A percentile compares a stretch with the other conserved stretches of the same genome.
phyloP scores from a whole-genome alignment of 2,797 vertebrate species.

The Crax fasciolata region DNA sequence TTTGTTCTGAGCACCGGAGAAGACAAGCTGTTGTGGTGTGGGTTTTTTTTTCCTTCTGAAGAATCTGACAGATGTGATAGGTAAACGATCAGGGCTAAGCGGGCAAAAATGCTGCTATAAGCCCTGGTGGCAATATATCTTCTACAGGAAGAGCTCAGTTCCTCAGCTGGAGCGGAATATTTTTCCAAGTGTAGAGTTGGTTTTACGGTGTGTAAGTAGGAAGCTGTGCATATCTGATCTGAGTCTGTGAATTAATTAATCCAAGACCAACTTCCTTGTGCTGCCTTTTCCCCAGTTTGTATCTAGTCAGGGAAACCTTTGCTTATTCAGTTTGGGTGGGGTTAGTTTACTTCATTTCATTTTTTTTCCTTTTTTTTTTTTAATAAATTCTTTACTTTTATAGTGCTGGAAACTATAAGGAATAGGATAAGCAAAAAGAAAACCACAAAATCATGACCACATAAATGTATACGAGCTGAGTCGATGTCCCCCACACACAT shows the following conservation, averaged over 20 bases:
- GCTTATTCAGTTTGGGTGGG: background rate
- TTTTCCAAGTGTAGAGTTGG: constrained; percentile 29
- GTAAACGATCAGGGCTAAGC: constrained; percentile 61
- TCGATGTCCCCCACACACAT: background rate
- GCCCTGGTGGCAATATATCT: constrained; percentile 54
- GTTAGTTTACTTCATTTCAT: background rate
- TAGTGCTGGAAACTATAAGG: background rate
- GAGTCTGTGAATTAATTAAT: constrained; percentile 53
- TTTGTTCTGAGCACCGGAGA: constrained; percentile 21
- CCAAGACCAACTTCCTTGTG: constrained; percentile 10
- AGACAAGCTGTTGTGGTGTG: constrained; percentile 25
- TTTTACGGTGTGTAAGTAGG: constrained; percentile 34
- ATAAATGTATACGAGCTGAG: background rate
- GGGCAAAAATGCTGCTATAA: constrained; percentile 42
- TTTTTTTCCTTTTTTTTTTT: background rate
- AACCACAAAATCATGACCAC: background rate
- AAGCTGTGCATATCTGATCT: constrained; percentile 37
- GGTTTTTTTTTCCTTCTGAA: background rate
- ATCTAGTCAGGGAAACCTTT: background rate
- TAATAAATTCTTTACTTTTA: constrained; percentile 25
- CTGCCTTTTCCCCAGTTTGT: constrained; percentile 23
- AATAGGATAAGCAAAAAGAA: constrained; percentile 27
- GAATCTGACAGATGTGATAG: constrained; percentile 67
- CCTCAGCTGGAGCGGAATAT: constrained; percentile 10
- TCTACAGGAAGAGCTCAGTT: constrained; percentile 24